Base-by-base conservation (phyloP, 2,797 vertebrate species). In the Lepidocolaptes lacrymiger region DNA sequence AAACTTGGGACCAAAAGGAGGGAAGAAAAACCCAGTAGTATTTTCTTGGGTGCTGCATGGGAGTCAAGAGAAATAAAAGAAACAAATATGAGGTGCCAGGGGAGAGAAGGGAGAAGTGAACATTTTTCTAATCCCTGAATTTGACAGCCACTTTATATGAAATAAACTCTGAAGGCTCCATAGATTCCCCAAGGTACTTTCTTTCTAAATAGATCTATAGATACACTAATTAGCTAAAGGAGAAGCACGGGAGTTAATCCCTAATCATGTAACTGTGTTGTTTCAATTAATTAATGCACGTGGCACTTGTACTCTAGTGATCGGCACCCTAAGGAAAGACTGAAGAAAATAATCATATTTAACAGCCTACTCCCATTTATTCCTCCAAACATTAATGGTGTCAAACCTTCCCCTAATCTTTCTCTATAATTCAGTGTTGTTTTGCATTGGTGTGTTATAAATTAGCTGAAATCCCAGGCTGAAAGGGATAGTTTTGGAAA, bases 271-370 rank as follows among this genome's bases (percentile, higher is more conserved):
- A 91, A 93, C 90, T 91, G 86, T 92, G 90, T 95, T 95, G 90
- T 94, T 95, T 93, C 93, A 82, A 91, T 95, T 96, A 97, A 97
- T 95, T 93, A 93, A 95, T 85, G 90, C 93, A 94, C 48, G 59
- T 95, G 95, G 86, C 74, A 77, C 94, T 95, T 39, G 73, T 75
- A 80, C 88, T 93, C 18, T 27, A 26, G 86, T 73, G 95, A 79
- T 91, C 20, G 7, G 88, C 94, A 91, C 95, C 93, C 94, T 76
- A 91, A 95, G 95, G 95, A 95, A 88, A 95, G 93, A 21, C 71
- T 84, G 79, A 62, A 0, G 48, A 74, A 91, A 94, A 92, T 76
- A 86, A 89, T 88, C 74, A 37, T 19, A 71, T 94, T 90, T 82
- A 95, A 84, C 85, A 79, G 51, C 59, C 86, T 90, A 0, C 26